Conservation (phyloP, 1,140 invertebrate genomes). For the Cherax quadricarinatus region DNA sequence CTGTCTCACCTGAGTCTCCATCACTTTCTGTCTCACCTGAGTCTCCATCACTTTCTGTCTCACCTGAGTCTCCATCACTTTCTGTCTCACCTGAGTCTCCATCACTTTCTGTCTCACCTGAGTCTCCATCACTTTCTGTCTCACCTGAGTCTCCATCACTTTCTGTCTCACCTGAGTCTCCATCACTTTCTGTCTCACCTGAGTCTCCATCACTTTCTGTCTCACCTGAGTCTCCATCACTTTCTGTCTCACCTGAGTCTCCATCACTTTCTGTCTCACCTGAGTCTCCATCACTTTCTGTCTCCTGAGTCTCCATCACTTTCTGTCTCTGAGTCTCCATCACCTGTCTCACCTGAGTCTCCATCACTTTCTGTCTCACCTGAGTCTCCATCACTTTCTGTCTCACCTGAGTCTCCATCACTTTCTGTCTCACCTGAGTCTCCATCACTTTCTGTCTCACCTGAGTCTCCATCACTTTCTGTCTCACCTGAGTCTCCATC, state of each 20-base stretch:
- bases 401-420: neutral
- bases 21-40: too few relatives aligned
- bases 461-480: neutral
- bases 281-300: neutral
- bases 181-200: slow-evolving; percentile 81
- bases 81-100: neutral
- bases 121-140: neutral
- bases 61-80: neutral
- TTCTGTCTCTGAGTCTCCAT: neutral
- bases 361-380: slow-evolving; percentile 81
- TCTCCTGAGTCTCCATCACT: neutral
- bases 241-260: neutral
- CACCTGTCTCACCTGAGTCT: slow-evolving; percentile 78
- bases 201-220: neutral
- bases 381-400: neutral
- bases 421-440: neutral
- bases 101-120: neutral
- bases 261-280: neutral
- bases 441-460: neutral
- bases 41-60: neutral
- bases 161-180: slow-evolving; percentile 78
- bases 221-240: neutral
- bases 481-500: neutral
- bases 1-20: slow-evolving; percentile 79
- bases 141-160: neutral